Evolutionary conservation across 2,797 vertebrate species (phyloP), one percentile per base, ranked within the genome.

Genomic region (Anomalospiza imberbis): DNA sequence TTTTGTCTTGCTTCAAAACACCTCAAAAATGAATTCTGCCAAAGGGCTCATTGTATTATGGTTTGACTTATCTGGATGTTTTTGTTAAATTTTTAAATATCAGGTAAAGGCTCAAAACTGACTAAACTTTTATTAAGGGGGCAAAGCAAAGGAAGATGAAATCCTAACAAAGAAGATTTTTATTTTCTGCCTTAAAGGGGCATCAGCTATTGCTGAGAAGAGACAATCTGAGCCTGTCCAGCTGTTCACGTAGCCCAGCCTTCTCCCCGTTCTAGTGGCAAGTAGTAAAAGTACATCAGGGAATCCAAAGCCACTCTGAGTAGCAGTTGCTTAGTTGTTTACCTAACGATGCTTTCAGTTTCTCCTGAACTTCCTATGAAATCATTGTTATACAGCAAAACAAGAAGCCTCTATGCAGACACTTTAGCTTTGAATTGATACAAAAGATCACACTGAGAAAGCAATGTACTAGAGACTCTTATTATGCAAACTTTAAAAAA

Each of bases 351-450:
- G 88, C 91, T 96, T 97, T 96, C 93, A 93, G 93, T 94, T 97
- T 94, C 91, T 97, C 94, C 97, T 94, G 96, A 97, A 97, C 97
- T 94, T 88, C 91, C 96, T 97, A 88, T 29, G 42, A 92, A 96
- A 86, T 96, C 93, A 18, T 95, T 91, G 73, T 91, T 96, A 92
- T 53, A 90, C 95, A 91, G 97, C 94, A 94, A 97, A 96, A 94
- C 92, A 81, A 53, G 93, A 97, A 97, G 95, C 96, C 95, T 97
- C 97, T 98, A 98, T 98, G 97, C 97, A 98, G 98, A 97, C 96
- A 94, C 97, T 97, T 97, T 97, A 98, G 93, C 94, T 97, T 97
- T 95, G 95, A 97, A 95, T 94, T 68, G 85, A 94, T 97, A 95
- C 40, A 89, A 95, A 96, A 96, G 96, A 93, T 97, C 86, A 81